Percentiles rank a stretch among this genome's conserved stretches.
Conservation (phyloP, 2,797 vertebrate species). For the Myotis daubentonii region DNA sequence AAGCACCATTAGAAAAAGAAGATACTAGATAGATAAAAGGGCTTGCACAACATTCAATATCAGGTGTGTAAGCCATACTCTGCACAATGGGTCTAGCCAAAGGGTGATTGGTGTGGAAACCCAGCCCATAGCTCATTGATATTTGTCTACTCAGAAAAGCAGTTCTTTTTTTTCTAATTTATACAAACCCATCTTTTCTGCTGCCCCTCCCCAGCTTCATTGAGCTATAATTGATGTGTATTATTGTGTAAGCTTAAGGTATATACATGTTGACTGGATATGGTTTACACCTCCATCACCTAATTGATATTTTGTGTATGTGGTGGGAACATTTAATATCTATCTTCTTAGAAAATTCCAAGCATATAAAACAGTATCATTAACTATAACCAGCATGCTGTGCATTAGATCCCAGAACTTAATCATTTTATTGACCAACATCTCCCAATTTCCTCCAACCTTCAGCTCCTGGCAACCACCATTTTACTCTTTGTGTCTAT, state of each 20-base stretch:
- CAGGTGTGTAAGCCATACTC: not conserved
- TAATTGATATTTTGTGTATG: not conserved
- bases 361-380: not conserved
- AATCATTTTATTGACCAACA: not conserved
- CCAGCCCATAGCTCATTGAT: not conserved
- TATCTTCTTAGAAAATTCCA: not conserved
- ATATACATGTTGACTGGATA: not conserved
- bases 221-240: not conserved
- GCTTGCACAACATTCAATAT: not conserved
- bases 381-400: not conserved
- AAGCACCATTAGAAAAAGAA: not conserved
- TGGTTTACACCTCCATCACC: not conserved
- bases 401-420: not conserved
- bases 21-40: not conserved
- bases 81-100: not conserved
- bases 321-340: not conserved
- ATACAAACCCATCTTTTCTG: not conserved
- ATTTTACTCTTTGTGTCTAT: not conserved
- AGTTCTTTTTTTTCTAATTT: not conserved
- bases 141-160: not conserved
- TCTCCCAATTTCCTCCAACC: not conserved
- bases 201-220: not conserved
- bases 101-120: not conserved
- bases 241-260: not conserved
- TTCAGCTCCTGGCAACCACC: not conserved